Evolutionary conservation across 1,140 invertebrate species (phyloP).

Genomic region (Leptinotarsa defecta): DNA sequence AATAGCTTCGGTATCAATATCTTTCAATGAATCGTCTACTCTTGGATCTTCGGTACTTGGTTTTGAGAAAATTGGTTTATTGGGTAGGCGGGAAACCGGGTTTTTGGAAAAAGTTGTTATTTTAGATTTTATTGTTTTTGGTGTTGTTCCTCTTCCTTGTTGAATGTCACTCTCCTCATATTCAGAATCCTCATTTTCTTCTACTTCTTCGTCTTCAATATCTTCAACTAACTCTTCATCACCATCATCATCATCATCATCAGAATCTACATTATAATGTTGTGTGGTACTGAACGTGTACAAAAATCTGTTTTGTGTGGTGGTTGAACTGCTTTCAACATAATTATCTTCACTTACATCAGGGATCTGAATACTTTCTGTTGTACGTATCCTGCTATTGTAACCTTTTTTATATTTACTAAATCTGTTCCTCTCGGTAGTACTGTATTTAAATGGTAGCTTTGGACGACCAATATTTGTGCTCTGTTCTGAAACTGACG

Average conservation of each 20-base stretch:
- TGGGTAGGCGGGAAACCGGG: neutral
- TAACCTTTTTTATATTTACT: neutral
- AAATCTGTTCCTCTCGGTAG: neutral
- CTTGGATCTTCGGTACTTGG: slow-evolving; percentile 26
- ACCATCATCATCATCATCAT: slow-evolving; percentile 54
- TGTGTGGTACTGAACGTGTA: slow-evolving; percentile 37
- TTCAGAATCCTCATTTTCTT: neutral
- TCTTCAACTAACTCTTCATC: slow-evolving; percentile 22
- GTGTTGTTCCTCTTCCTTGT: neutral
- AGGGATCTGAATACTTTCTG: neutral
- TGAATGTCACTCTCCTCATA: neutral
- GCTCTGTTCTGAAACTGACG: neutral
- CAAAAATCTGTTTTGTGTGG: slow-evolving; percentile 33
- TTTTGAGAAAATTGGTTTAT: slow-evolving; percentile 27
- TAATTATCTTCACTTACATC: neutral
- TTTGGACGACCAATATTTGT: neutral
- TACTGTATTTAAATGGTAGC: slow-evolving; percentile 18
- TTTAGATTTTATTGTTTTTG: slow-evolving; percentile 12
- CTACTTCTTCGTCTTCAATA: neutral
- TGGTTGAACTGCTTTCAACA: slow-evolving; percentile 12
- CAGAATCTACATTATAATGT: slow-evolving; percentile 54
- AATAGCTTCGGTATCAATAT: slow-evolving; percentile 43
- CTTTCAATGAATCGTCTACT: slow-evolving; percentile 31
- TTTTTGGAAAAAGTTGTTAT: neutral
- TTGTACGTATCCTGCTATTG: neutral